These are phyloP conservation scores for Eciton burchellii DNA, from an alignment of 1,140 invertebrate species.

Conservation along the genomic window DNA sequence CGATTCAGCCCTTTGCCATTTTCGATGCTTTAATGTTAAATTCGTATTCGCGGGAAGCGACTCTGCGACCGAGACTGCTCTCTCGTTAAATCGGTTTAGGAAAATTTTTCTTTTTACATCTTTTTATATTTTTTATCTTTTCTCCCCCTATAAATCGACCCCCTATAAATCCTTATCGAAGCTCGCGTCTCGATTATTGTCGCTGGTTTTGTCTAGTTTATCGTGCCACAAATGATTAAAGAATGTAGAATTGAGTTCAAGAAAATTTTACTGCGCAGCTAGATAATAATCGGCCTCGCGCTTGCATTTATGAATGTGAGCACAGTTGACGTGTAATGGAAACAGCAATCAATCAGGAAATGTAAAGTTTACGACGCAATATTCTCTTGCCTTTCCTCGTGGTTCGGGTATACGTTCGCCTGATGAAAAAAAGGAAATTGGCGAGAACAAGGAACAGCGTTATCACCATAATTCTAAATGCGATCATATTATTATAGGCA, in stretches of 20 bases:
- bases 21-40: no score
- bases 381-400: conserved; percentile 11
- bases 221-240: neutral
- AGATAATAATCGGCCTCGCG: neutral
- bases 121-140: no score
- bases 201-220: neutral
- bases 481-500: conserved; percentile 27
- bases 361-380: conserved; percentile 23
- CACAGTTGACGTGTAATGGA: neutral
- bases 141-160: no score
- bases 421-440: neutral
- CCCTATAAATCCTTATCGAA: no score
- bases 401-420: neutral
- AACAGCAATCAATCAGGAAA: conserved; percentile 33
- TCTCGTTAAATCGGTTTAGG: no score
- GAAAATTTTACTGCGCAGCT: neutral
- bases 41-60: no score
- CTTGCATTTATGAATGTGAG: conserved; percentile 6
- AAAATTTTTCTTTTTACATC: no score
- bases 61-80: no score
- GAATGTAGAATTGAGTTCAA: neutral
- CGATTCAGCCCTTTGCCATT: no score
- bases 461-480: conserved; percentile 56
- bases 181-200: neutral
- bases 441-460: neutral